phyloP scores from a whole-genome alignment of 2,113 vertebrate species.

The Turnix velox region DNA sequence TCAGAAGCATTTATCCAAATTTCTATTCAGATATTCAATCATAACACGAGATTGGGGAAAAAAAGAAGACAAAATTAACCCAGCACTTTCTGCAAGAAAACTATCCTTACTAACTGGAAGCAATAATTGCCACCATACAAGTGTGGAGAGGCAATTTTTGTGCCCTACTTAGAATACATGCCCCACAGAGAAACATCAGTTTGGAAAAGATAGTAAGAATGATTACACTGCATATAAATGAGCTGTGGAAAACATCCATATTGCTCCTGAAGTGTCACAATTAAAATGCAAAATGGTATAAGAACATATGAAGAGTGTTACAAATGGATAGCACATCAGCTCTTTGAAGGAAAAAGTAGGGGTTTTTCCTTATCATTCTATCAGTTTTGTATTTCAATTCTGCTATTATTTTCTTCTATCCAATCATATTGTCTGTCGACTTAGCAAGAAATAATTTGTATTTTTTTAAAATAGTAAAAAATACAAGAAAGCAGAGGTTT shows the following conservation, averaged over 20 bases:
- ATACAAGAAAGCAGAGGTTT: not conserved
- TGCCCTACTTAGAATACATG: not conserved
- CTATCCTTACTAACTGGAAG: not conserved
- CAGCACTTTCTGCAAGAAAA: not conserved
- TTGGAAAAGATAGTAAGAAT: not conserved
- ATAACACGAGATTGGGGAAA: not conserved
- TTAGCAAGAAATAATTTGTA: not conserved
- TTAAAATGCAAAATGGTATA: not conserved
- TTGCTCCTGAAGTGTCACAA: not conserved
- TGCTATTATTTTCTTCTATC: not conserved
- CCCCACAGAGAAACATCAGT: not conserved
- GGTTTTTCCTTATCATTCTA: not conserved
- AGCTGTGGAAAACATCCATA: not conserved
- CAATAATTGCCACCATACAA: not conserved
- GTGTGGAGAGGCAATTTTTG: not conserved
- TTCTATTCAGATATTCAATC: not conserved
- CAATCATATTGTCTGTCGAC: not conserved
- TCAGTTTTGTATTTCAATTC: not conserved
- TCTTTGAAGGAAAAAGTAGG: not conserved
- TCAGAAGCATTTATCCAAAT: not conserved
- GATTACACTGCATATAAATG: not conserved
- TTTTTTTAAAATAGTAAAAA: not conserved
- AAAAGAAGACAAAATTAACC: constrained; percentile 10
- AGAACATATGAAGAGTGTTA: not conserved
- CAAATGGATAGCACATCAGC: not conserved